Evolutionary conservation across 2,888 invertebrate genomes (phyloP).

Genomic region (Mylabris sibirica): DNA sequence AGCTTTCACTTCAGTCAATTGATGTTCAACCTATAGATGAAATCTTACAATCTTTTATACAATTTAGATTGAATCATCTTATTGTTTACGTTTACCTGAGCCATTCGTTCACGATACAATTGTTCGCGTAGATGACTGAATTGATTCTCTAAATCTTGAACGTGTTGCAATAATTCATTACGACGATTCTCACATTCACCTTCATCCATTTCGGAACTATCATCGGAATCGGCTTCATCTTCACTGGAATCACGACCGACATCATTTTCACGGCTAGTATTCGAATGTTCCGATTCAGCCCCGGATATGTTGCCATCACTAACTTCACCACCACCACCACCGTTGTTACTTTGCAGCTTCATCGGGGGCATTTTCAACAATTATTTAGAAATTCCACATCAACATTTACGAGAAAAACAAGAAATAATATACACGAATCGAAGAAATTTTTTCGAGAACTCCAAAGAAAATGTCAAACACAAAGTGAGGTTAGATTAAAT

Average conservation of each 20-base stretch:
- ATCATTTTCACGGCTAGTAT: constrained; percentile 72
- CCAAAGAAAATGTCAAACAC: too few species aligned
- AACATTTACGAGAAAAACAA: neutral
- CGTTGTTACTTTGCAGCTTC: constrained; percentile 62
- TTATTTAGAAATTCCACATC: neutral
- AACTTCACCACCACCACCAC: constrained; percentile 66
- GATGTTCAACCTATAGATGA: constrained; percentile 69
- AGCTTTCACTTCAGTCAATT: constrained; percentile 83
- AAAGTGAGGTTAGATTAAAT: too few species aligned
- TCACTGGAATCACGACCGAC: constrained; percentile 75
- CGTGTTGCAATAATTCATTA: constrained; percentile 83
- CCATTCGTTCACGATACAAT: constrained; percentile 85
- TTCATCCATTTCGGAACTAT: constrained; percentile 91
- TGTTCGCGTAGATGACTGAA: constrained; percentile 87
- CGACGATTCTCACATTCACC: constrained; percentile 85
- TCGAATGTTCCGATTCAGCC: constrained; percentile 74
- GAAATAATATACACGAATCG: neutral
- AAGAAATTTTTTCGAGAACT: too few species aligned
- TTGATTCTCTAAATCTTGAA: constrained; percentile 88
- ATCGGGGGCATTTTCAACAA: constrained; percentile 70
- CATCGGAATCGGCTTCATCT: constrained; percentile 84
- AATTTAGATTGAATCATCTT: neutral
- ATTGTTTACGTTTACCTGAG: constrained; percentile 66
- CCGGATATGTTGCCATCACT: constrained; percentile 74
- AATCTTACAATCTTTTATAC: neutral